Evolutionary conservation across 2,888 invertebrate genomes (phyloP).

Genomic region (Tachina fera): DNA sequence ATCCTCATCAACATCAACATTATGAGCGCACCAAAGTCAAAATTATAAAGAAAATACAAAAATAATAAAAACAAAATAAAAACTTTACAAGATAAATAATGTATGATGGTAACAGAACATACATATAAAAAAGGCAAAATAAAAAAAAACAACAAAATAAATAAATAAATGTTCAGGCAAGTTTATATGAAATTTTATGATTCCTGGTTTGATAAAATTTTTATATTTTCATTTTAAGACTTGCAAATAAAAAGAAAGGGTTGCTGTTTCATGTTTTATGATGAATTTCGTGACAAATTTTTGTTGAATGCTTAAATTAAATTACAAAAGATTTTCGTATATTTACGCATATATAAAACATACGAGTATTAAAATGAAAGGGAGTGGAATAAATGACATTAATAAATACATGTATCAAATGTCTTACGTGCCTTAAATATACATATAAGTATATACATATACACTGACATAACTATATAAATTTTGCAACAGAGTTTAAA

Average conservation of each 20-base stretch:
- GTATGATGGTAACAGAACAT: conserved; percentile 8
- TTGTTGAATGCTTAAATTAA: conserved; percentile 37
- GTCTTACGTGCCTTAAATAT: background rate
- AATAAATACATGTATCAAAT: background rate
- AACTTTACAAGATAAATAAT: conserved; percentile 27
- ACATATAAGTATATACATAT: background rate
- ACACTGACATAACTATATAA: too few species aligned
- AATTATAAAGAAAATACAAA: background rate
- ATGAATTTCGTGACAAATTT: conserved; percentile 39
- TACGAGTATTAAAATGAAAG: background rate
- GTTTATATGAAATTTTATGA: conserved; percentile 37
- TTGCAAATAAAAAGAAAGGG: conserved; percentile 12
- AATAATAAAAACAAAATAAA: conserved; percentile 8
- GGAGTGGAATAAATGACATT: background rate
- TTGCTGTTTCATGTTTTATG: conserved; percentile 15
- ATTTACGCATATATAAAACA: background rate
- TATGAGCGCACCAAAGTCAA: conserved; percentile 7
- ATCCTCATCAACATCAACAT: background rate
- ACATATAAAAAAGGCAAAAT: background rate
- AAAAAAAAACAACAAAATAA: background rate
- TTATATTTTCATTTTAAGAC: background rate
- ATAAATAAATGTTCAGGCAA: conserved; percentile 14
- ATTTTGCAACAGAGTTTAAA: too few species aligned
- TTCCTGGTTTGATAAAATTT: background rate
- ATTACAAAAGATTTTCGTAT: conserved; percentile 9